A percentile compares a stretch with the other conserved stretches of the same genome.
Conservation (phyloP, 2,797 vertebrate genomes). For the Lycodopsis pacificus region DNA sequence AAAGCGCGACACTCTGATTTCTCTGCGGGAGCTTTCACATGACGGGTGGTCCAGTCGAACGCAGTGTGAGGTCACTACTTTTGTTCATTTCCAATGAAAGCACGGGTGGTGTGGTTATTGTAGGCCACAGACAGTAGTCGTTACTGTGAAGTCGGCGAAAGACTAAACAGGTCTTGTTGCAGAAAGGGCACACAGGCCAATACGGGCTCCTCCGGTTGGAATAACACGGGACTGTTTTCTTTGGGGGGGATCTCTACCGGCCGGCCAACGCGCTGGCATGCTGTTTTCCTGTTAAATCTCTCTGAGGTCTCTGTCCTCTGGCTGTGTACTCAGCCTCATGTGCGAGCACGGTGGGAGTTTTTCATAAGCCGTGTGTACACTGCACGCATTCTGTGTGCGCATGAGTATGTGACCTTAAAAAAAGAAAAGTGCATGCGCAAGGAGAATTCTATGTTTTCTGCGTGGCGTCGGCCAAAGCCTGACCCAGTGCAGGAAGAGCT, state of each 20-base stretch:
- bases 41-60: constrained; percentile 63
- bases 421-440: constrained; percentile 54
- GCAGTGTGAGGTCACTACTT: constrained; percentile 69
- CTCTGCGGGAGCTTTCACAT: constrained; percentile 43
- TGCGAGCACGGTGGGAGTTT: constrained; percentile 60
- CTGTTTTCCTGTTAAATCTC: constrained; percentile 69
- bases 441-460: constrained; percentile 45
- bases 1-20: constrained; percentile 51
- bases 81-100: constrained; percentile 78
- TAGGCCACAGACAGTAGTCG: constrained; percentile 73
- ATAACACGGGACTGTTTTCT: constrained; percentile 75
- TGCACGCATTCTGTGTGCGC: constrained; percentile 22
- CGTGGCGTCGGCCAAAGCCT: constrained; percentile 19
- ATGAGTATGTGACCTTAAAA: constrained; percentile 64
- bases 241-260: constrained; percentile 56
- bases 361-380: constrained; percentile 46
- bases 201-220: constrained; percentile 49
- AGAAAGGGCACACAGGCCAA: constrained; percentile 59
- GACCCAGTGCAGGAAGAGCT: constrained; percentile 73
- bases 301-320: constrained; percentile 63
- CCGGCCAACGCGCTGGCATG: constrained; percentile 52
- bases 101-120: constrained; percentile 63
- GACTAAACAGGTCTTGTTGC: constrained; percentile 53
- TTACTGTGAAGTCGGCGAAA: constrained; percentile 66
- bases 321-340: constrained; percentile 67